These are phyloP conservation scores for Bos indicus DNA, from an alignment of 2,113 vertebrate species.

Conservation along the genomic window DNA sequence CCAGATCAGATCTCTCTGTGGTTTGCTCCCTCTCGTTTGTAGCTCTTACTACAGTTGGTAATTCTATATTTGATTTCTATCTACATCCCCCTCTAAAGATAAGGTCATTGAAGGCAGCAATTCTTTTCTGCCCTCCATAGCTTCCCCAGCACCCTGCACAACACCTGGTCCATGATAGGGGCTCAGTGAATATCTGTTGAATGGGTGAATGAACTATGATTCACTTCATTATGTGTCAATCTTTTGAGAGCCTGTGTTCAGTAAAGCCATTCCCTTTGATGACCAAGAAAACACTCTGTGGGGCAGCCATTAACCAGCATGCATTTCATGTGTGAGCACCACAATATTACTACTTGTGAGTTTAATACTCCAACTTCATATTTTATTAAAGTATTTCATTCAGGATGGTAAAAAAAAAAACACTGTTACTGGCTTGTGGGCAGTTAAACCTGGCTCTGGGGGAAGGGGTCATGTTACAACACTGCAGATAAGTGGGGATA, in stretches of 20 bases:
- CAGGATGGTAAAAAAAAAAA: slow-evolving; percentile 5
- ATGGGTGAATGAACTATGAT: slow-evolving; percentile 1
- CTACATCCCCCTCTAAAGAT: not conserved
- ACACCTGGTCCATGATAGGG: rapidly evolving
- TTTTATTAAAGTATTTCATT: slow-evolving; percentile 55
- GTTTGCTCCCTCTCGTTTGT: slow-evolving; percentile 9
- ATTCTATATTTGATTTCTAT: slow-evolving; percentile 48
- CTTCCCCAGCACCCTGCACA: not conserved
- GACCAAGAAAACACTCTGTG: not conserved
- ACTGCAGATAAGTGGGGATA: not conserved
- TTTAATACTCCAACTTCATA: not conserved
- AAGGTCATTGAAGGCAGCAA: not conserved
- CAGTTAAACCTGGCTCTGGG: slow-evolving; percentile 15
- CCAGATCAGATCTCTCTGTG: not conserved
- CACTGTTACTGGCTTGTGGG: not conserved
- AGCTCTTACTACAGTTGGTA: slow-evolving; percentile 34
- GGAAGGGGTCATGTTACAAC: slow-evolving; percentile 31
- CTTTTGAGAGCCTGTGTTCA: not conserved
- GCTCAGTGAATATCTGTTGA: not conserved
- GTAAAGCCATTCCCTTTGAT: not conserved
- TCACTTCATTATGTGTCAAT: not conserved
- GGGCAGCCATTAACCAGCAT: not conserved
- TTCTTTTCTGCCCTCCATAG: not conserved
- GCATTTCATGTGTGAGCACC: not conserved
- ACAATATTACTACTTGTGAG: not conserved